Evolutionary conservation across 1,140 invertebrate genomes (phyloP).

Genomic region (Zaprionus nigranus): DNA sequence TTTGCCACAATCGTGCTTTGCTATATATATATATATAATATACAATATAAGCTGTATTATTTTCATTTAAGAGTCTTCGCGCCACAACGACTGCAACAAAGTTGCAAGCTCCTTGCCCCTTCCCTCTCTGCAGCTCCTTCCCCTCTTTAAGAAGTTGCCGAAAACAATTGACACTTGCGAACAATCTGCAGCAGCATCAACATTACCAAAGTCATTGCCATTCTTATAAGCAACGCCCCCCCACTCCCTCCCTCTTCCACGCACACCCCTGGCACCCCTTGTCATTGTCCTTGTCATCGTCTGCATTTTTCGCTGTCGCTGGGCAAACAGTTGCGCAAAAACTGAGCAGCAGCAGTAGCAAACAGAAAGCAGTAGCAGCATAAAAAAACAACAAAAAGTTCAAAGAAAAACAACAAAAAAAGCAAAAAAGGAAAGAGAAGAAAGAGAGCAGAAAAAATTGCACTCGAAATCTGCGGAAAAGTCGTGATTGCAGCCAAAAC

Average conservation of each 20-base stretch:
- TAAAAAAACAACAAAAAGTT: constrained; percentile 40
- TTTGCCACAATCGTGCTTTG: constrained; percentile 25
- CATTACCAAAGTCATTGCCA: constrained; percentile 55
- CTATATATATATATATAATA: constrained; percentile 14
- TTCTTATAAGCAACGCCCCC: constrained; percentile 42
- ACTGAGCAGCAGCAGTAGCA: constrained; percentile 37
- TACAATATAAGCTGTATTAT: constrained; percentile 42
- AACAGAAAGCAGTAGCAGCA: constrained; percentile 16
- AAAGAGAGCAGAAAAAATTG: constrained; percentile 61
- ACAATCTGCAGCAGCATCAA: constrained; percentile 69
- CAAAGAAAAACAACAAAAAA: constrained; percentile 2
- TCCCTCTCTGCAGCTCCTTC: not conserved
- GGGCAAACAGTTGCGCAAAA: constrained; percentile 64
- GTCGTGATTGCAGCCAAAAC: constrained; percentile 82
- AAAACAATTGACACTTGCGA: constrained; percentile 80
- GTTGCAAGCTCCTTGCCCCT: constrained; percentile 9
- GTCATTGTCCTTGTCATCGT: constrained; percentile 43
- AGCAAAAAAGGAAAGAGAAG: constrained; percentile 22
- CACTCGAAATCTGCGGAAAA: constrained; percentile 80
- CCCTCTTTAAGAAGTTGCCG: constrained; percentile 27
- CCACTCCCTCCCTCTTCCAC: not conserved
- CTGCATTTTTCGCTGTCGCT: constrained; percentile 66
- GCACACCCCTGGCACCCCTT: not conserved
- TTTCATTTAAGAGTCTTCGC: constrained; percentile 45
- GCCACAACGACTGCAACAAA: constrained; percentile 23